Evolutionary conservation across 2,113 vertebrate species (phyloP).

Genomic region (Gavia stellata): DNA sequence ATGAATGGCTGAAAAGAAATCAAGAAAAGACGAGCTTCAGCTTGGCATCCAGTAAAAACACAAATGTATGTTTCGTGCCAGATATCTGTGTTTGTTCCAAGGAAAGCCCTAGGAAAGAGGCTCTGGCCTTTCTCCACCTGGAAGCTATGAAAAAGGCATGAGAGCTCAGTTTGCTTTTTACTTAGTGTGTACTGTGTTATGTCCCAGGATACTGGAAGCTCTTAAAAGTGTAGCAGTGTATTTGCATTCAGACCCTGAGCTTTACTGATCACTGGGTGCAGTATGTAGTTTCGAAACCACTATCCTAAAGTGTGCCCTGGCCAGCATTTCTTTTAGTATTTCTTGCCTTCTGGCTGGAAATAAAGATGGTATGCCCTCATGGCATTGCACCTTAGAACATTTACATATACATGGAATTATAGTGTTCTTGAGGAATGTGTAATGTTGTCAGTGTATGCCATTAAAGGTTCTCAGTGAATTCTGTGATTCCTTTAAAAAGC

Average conservation of each 20-base stretch:
- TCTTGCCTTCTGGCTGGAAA: neutral
- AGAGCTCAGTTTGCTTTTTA: neutral
- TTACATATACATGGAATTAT: neutral
- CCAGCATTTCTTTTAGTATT: neutral
- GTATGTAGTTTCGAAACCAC: neutral
- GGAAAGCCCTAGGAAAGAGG: neutral
- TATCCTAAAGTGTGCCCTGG: neutral
- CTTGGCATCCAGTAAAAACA: conserved; percentile 12
- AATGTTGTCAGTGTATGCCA: neutral
- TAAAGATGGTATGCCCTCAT: neutral
- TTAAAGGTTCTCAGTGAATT: neutral
- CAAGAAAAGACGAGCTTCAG: neutral
- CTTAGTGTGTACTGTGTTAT: neutral
- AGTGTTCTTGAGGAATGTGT: neutral
- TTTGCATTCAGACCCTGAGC: neutral
- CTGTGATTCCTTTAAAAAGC: neutral
- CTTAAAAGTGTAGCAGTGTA: neutral
- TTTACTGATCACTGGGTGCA: neutral
- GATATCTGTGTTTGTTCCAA: conserved; percentile 32
- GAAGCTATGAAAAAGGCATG: conserved; percentile 2
- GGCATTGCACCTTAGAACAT: neutral
- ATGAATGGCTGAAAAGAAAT: neutral
- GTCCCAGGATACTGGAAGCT: neutral
- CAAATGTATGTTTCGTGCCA: neutral
- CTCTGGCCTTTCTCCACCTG: conserved; percentile 31